Base-by-base conservation (phyloP, 2,797 vertebrate species). In the Hapalemur alaotrensis region DNA sequence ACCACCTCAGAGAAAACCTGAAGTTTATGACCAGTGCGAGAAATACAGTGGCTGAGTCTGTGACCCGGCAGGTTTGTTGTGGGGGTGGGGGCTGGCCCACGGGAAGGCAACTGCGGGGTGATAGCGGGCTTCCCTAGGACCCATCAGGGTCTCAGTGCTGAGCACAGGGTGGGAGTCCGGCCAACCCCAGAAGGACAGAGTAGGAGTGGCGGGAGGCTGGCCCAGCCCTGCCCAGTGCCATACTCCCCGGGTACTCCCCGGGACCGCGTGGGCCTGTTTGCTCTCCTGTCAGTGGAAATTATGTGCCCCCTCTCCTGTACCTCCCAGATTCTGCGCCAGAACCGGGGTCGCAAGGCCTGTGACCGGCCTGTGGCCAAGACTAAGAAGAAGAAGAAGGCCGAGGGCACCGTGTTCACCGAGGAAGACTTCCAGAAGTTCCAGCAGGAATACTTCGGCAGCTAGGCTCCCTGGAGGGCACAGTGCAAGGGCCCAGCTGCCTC, bases 351-450 rank as follows among this genome's bases (percentile, higher is more conserved):
- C 50, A 99, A 98, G 96, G 98, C 99, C 72, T 99, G 97, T 97
- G 99, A 99, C 83, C 98, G 84, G 8, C 97, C 98, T 38, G 80
- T 96, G 75, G 81, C 90, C 93, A 98, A 97, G 89, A 93, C 1
- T 0, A 96, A 89, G 69, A 98, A 98, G 98, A 96, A 96, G 93
- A 98, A 98, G 97, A 97, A 96, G 76, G 95, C 98, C 0, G 95
- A 98, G 95, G 89, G 97, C 96, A 99, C 99, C 0, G 98, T 99
- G 69, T 99, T 99, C 96, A 99, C 99, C 0, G 99, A 99, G 48
- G 98, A 98, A 52, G 99, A 99, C 84, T 99, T 99, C 98, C 98
- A 98, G 97, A 99, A 97, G 98, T 99, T 99, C 98, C 98, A 99
- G 95, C 98, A 97, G 96, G 99, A 99, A 28, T 99, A 99, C 75